phyloP scores from a whole-genome alignment of 2,888 invertebrate species.

The Caenorhabditis auriculariae region DNA sequence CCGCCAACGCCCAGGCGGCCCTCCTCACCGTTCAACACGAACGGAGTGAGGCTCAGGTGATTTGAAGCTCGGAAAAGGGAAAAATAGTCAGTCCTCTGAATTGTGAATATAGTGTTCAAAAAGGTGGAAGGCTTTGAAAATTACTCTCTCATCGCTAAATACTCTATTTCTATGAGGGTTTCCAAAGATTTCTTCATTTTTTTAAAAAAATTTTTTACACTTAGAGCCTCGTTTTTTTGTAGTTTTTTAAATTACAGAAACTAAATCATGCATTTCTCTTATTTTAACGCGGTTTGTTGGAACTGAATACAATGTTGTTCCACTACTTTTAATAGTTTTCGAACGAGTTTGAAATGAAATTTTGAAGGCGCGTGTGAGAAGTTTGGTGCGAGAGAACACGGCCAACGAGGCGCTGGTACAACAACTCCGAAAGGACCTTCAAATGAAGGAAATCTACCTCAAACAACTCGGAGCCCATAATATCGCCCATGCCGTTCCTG shows the following conservation, averaged over 20 bases:
- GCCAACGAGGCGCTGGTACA: slow-evolving; percentile 32
- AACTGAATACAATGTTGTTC: neutral
- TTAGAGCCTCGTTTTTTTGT: too few species aligned
- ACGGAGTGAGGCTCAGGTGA: slow-evolving; percentile 55
- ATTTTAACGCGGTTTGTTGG: neutral
- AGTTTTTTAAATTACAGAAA: too few species aligned
- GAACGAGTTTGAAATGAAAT: neutral
- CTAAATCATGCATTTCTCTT: too few species aligned
- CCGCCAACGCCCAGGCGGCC: slow-evolving; percentile 47
- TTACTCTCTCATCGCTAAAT: too few species aligned
- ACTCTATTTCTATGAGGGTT: too few species aligned
- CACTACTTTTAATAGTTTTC: neutral
- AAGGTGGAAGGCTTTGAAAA: too few species aligned
- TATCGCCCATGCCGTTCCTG: neutral
- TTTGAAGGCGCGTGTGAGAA: slow-evolving; percentile 47
- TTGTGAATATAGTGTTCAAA: too few species aligned
- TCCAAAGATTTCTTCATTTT: too few species aligned
- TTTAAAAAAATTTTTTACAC: too few species aligned
- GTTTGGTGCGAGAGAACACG: slow-evolving; percentile 48
- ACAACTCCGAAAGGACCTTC: slow-evolving; percentile 33
- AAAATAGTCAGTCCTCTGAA: too few species aligned
- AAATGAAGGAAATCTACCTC: slow-evolving; percentile 48
- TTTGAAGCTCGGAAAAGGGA: too few species aligned
- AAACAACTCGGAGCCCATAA: slow-evolving; percentile 33
- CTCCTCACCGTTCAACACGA: slow-evolving; percentile 55